Base-by-base conservation (phyloP, 2,797 vertebrate genomes). In the Enteromius thamalakanensis region DNA sequence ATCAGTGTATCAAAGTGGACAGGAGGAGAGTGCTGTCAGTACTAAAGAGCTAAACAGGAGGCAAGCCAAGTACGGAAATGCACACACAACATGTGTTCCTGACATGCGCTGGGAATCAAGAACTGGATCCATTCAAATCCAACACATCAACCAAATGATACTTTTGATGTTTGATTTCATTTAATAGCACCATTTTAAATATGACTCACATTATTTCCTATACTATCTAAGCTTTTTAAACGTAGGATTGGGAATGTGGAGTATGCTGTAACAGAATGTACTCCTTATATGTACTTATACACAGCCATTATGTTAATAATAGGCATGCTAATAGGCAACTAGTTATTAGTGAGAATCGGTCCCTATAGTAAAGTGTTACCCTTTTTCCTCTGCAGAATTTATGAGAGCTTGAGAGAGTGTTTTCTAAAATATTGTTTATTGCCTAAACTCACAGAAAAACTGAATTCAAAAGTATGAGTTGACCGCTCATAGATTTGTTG, bases 1-100 rank as follows among this genome's bases (percentile, higher is more conserved):
- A 76, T 83, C 85, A 72, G 83, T 67, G 17, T 60, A 84, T 84
- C 64, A 85, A 76, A 76, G 60, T 69, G 62, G 74, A 86, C 71
- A 65, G 67, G n/a, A 76, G 58, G 79, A 14, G 78, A 76, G 74
- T 68, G 55, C 64, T 75, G 83, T 77, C 79, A 69, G 64, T 76
- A 67, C 45, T 45, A 58, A 82, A 82, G 76, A 75, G 62, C 76
- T 76, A 37, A 58, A 67, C 40, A 65, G 75, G 47, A 83, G 62
- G 42, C 74, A 68, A 67, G 29, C 58, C 76, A 79, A 45, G 45
- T 8, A 65, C 23, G 64, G 15, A 81, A 71, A 76, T 26, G 19
- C 10, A 68, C 60, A 71, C 76, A 76, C 29, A 82, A 21, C n/a
- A 26, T 21, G 42, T 21, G 29, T 70, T 77, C 69, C 64, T 58